Evolutionary conservation across 2,797 vertebrate species (phyloP).

Genomic region (Danio kyathit): DNA sequence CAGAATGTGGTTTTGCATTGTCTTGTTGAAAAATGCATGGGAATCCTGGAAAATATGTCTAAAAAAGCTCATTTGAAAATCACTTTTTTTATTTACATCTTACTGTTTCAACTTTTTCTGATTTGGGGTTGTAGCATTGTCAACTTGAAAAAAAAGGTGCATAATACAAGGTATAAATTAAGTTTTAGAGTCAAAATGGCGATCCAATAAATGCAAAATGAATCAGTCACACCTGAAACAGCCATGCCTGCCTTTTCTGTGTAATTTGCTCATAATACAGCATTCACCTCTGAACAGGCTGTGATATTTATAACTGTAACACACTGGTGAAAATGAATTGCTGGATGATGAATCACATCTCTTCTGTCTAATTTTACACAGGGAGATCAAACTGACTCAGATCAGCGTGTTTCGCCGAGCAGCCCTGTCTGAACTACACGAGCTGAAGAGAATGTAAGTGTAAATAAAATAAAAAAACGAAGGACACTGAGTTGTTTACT

Average conservation of each 20-base stretch:
- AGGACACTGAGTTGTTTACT: conserved; percentile 32
- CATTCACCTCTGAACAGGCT: not conserved
- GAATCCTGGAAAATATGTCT: too few relatives aligned
- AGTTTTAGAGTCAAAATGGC: not conserved
- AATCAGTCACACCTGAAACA: not conserved
- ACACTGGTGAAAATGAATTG: conserved; percentile 3
- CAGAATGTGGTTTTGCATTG: too few relatives aligned
- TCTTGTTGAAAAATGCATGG: too few relatives aligned
- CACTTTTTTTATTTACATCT: too few relatives aligned
- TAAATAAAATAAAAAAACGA: conserved; percentile 8
- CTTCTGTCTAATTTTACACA: conserved; percentile 46
- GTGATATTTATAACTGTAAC: conserved; percentile 27
- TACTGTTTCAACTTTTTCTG: too few relatives aligned
- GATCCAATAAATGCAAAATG: not conserved
- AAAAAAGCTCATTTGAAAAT: too few relatives aligned
- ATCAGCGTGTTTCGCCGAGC: conserved; percentile 45
- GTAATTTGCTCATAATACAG: not conserved
- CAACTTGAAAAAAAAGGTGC: too few relatives aligned
- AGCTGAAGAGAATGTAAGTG: conserved; percentile 64
- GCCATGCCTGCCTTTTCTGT: not conserved
- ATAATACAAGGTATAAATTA: too few relatives aligned
- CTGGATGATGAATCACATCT: conserved; percentile 27
- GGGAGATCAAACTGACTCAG: conserved; percentile 63
- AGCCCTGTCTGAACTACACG: conserved; percentile 57
- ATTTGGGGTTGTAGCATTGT: too few relatives aligned